Conservation (phyloP, 2,113 vertebrate genomes). For the Dipodomys merriami region DNA sequence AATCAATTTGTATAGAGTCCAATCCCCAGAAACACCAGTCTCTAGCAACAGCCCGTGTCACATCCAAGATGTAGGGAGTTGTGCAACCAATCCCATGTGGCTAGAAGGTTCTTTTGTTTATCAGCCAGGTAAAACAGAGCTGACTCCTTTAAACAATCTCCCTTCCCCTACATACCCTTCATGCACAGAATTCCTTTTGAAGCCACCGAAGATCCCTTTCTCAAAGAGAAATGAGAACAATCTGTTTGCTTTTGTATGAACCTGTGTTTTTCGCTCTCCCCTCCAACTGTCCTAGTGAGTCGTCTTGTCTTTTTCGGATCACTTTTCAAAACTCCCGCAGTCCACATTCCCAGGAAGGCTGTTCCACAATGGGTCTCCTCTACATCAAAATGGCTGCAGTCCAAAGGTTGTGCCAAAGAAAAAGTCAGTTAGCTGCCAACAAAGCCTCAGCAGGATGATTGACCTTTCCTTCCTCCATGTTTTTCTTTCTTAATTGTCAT, state of each 20-base stretch:
- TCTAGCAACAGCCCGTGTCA: constrained; percentile 10
- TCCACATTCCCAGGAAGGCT: constrained; percentile 55
- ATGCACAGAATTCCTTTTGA: constrained; percentile 67
- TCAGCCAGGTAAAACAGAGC: constrained; percentile 68
- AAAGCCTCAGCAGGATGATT: neutral
- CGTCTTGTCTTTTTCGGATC: constrained; percentile 36
- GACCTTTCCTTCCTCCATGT: constrained; percentile 60
- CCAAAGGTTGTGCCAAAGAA: constrained; percentile 72
- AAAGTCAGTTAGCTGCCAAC: constrained; percentile 58
- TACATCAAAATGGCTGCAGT: constrained; percentile 57
- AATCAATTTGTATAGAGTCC: constrained; percentile 43
- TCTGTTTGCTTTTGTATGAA: constrained; percentile 21
- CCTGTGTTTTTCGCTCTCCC: neutral
- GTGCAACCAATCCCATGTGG: constrained; percentile 55
- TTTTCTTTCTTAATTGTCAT: constrained; percentile 72
- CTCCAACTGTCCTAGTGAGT: constrained; percentile 1
- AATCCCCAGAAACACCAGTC: constrained; percentile 25
- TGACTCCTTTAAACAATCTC: constrained; percentile 57
- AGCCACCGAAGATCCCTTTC: constrained; percentile 68
- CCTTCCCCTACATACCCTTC: constrained; percentile 67
- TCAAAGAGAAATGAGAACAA: constrained; percentile 42
- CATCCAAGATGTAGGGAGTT: constrained; percentile 54
- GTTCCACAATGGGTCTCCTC: constrained; percentile 62
- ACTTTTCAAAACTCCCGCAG: constrained; percentile 69
- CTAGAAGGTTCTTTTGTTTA: constrained; percentile 70